Base-by-base conservation (phyloP, 2,888 invertebrate genomes). In the Julus scandinavius region DNA sequence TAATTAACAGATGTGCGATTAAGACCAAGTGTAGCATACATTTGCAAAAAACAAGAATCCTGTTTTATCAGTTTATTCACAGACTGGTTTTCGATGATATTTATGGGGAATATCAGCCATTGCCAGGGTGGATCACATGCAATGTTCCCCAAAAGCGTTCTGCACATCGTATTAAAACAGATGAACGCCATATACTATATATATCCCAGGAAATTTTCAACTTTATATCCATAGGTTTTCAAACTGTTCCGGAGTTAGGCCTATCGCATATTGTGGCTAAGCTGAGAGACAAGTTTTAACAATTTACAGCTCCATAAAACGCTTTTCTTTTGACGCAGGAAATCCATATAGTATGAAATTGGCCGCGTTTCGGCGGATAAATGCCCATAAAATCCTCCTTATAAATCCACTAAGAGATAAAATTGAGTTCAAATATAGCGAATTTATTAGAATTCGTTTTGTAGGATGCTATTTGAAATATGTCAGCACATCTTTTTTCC, bases 241-340 rank as follows among this genome's bases (percentile, higher is more conserved):
- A 17, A 72, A 72, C 11, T 72, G 20, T 29, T 7, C 29, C n/a
- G 72, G 20, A 72, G 72, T 72, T 72, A 72, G 72, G 29, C 72
- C 72, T 72, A 9, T 4, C 29, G 2, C 72, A 29, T 29, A 72
- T 20, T 29, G 29, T 72, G 72, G 72, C 72, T 72, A 72, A 72
- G 72, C 29, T 72, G 72, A 72, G 11, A 72, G 72, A 72, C 72
- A 72, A 72, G 72, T 72, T 72, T 72, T 72, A 72, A 72, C 72
- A 72, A 72, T 72, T 72, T 72, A 72, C 72, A 72, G 72, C 72
- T 29, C 72, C 72, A 72, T 72, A 72, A 72, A 72, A 72, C 72
- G 72, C 72, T 72, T 72, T 72, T 72, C 72, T 72, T 72, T 72
- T 72, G 72, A 72, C 72, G 72, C 72, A 72, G 72, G 72, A 72